phyloP scores from a whole-genome alignment of 1,140 invertebrate genomes.

The Euglossa dilemma region DNA sequence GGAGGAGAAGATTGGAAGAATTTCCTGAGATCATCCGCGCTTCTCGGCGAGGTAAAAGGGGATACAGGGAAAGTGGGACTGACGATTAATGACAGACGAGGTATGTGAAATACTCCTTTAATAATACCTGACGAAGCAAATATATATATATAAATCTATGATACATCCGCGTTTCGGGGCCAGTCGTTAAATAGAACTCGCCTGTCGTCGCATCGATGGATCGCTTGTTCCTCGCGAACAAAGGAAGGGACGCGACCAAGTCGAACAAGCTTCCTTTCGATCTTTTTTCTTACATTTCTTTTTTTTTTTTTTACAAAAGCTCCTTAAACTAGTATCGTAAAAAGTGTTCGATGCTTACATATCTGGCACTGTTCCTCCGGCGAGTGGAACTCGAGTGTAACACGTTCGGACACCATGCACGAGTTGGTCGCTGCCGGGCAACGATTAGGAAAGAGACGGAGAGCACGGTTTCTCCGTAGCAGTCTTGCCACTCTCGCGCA shows the following conservation, averaged over 20 bases:
- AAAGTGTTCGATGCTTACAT: not conserved
- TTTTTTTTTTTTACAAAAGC: constrained; percentile 40
- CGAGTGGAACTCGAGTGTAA: not conserved
- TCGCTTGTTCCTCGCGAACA: not conserved
- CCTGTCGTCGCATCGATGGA: not conserved
- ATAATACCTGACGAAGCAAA: constrained; percentile 67
- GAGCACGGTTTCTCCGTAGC: not conserved
- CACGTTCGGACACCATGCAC: not conserved
- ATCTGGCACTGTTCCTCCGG: not conserved
- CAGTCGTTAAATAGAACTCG: constrained; percentile 56
- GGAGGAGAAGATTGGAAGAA: not conserved
- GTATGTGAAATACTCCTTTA: constrained; percentile 70
- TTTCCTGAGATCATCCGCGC: no score
- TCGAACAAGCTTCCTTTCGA: not conserved
- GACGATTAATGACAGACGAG: constrained; percentile 22
- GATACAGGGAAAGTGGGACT: not conserved
- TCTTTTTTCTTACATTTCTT: not conserved
- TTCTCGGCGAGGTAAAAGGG: no score
- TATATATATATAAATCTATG: constrained; percentile 67
- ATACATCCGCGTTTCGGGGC: constrained; percentile 58
- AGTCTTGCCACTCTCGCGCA: constrained; percentile 37
- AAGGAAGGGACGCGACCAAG: not conserved
- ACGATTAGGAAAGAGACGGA: not conserved
- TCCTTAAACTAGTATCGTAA: constrained; percentile 2
- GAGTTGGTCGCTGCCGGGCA: not conserved